phyloP scores from a whole-genome alignment of 2,797 vertebrate species.

The Paramormyrops hopkinsi region DNA sequence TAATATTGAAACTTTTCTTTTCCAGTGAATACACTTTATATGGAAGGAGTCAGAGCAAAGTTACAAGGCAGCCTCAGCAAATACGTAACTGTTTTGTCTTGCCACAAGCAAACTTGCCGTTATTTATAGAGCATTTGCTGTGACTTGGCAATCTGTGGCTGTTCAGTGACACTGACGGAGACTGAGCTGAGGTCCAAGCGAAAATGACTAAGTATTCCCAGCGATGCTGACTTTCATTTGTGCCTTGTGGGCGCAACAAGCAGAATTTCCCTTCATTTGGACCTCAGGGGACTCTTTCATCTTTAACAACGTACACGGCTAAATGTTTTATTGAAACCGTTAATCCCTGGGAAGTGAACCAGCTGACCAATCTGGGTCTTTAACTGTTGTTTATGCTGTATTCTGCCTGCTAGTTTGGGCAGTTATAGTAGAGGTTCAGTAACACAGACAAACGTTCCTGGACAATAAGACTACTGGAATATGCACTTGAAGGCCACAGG shows the following conservation, averaged over 20 bases:
- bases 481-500: not conserved
- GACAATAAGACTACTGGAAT: not conserved
- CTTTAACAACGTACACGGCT: not conserved
- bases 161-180: not conserved
- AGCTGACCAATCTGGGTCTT: not conserved
- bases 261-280: not conserved
- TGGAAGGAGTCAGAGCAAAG: not conserved
- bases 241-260: not conserved
- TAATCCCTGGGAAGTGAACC: not conserved
- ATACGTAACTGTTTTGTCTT: not conserved
- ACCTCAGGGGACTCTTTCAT: not conserved
- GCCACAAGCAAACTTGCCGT: constrained; percentile 1
- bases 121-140: not conserved
- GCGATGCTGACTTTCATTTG: not conserved
- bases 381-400: not conserved
- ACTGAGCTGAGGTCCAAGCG: not conserved
- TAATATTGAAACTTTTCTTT: not conserved
- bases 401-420: not conserved
- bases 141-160: constrained; percentile 5
- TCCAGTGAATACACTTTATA: not conserved
- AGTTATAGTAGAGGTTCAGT: not conserved
- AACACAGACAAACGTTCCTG: not conserved
- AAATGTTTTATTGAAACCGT: not conserved
- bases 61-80: not conserved
- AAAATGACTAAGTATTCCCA: constrained; percentile 2